Evolutionary conservation across 2,888 invertebrate species (phyloP).

Genomic region (Peribatodes rhomboidaria): DNA sequence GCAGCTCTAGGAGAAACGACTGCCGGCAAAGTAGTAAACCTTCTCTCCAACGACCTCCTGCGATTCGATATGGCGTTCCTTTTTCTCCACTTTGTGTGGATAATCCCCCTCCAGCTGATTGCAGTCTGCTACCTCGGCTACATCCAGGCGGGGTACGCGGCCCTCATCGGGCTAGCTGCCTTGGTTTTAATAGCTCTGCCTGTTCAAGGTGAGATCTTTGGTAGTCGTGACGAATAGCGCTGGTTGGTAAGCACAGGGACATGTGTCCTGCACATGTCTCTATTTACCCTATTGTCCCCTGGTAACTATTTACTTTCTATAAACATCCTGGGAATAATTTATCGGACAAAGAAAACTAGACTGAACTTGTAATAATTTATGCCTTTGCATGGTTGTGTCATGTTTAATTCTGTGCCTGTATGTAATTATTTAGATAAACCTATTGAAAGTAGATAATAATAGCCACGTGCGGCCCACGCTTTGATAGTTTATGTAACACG

Average conservation of each 20-base stretch:
- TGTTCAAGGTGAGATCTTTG: constrained; percentile 88
- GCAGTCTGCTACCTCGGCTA: constrained; percentile 91
- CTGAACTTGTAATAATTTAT: not conserved
- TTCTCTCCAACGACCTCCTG: constrained; percentile 95
- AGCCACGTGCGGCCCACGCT: not conserved
- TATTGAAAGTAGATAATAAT: not conserved
- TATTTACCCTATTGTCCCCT: too few species aligned
- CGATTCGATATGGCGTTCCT: constrained; percentile 92
- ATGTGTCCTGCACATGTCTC: too few species aligned
- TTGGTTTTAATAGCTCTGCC: constrained; percentile 91
- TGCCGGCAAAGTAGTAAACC: constrained; percentile 94
- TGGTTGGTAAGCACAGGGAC: not conserved
- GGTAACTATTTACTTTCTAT: not conserved
- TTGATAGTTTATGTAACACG: too few species aligned
- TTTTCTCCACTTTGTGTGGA: constrained; percentile 93
- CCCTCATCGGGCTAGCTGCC: constrained; percentile 89
- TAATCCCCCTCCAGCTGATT: constrained; percentile 89
- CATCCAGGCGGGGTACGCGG: constrained; percentile 88
- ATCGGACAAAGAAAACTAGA: constrained; percentile 3
- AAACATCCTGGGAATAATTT: not conserved
- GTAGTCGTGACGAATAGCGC: not conserved
- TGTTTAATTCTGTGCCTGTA: not conserved
- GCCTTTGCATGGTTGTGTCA: constrained; percentile 2
- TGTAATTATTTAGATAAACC: not conserved
- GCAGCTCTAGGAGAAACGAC: constrained; percentile 92